Evolutionary conservation across 1,140 invertebrate species (phyloP), one percentile per base, ranked within the genome.

Genomic region (Belonocnema kinseyi): DNA sequence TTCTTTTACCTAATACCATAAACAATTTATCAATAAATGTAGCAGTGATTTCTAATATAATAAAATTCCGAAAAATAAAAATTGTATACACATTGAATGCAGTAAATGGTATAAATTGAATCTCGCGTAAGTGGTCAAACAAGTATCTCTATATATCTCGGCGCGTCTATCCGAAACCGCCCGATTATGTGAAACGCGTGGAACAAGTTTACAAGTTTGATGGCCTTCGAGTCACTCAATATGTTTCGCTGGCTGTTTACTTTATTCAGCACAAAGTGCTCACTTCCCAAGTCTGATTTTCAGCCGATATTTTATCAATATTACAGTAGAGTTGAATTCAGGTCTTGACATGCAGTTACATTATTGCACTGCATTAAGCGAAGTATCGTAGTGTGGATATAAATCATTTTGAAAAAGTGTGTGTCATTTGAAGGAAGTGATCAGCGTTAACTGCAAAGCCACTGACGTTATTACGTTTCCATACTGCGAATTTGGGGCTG

Each of bases 101-200:
- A 56, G 53, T 56, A 16, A 19, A 56, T 19, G 58, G 2, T 66
- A 66, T 21, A 66, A 66, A 66, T 33, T 13, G 58, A n/a, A 66
- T 66, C 58, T 61, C 56, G 56, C 26, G 26, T 33, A 33, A 26
- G 56, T 61, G 21, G 56, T 61, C 56, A 61, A 26, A 61, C 56
- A 33, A 61, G 21, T 26, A 26, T 26, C 19, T 61, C 10, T 61
- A 26, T 26, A 26, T 26, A 19, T 61, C 17, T 6, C 11, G 12
- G 21, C 19, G 33, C 14, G 21, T 61, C 21, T 26, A 26, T 14
- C 56, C 21, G 19, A 61, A 61, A 61, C 56, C 56, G 19, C 56
- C 21, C 17, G 21, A 61, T 61, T 61, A 61, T 26, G 10, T 61
- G 19, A 61, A 61, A 61, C 33, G 19, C 56, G 21, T 19, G 19